Conservation (phyloP, 2,797 vertebrate genomes). For the Pogonophryne albipinna region DNA sequence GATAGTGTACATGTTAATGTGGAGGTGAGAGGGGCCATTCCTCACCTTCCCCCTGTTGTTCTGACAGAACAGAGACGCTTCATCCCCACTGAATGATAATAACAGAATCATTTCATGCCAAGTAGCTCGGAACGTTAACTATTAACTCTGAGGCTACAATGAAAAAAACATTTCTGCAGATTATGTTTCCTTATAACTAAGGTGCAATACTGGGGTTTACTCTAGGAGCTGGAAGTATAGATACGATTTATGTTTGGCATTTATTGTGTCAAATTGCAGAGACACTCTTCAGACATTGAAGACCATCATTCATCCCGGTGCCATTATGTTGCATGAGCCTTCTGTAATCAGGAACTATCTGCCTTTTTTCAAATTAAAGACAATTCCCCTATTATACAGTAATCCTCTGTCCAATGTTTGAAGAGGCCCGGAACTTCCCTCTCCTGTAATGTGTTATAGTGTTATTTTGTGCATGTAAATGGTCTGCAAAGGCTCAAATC, state of each 20-base stretch:
- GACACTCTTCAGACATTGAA: conserved; percentile 2
- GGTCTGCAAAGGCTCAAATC: too few relatives aligned
- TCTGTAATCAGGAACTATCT: not conserved
- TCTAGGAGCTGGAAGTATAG: conserved; percentile 27
- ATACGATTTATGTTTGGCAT: conserved; percentile 10
- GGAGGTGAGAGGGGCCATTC: conserved; percentile 8
- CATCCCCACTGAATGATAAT: conserved; percentile 6
- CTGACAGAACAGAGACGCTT: conserved; percentile 39
- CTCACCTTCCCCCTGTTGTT: conserved; percentile 29
- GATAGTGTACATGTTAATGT: conserved; percentile 44
- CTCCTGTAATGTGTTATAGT: too few relatives aligned
- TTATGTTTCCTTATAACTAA: conserved; percentile 43
- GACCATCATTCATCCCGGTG: conserved; percentile 3
- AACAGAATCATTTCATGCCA: conserved; percentile 58
- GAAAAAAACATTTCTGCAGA: conserved; percentile 67
- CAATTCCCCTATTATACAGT: not conserved
- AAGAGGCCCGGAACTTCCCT: not conserved
- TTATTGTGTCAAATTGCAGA: conserved; percentile 20
- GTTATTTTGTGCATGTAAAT: too few relatives aligned
- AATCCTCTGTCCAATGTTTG: not conserved
- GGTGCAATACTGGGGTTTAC: conserved; percentile 37
- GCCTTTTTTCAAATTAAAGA: not conserved
- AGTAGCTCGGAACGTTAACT: conserved; percentile 62
- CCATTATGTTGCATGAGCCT: conserved; percentile 1
- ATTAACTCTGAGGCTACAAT: conserved; percentile 66